phyloP scores from a whole-genome alignment of 2,113 vertebrate species.

The Myxocyprinus asiaticus region DNA sequence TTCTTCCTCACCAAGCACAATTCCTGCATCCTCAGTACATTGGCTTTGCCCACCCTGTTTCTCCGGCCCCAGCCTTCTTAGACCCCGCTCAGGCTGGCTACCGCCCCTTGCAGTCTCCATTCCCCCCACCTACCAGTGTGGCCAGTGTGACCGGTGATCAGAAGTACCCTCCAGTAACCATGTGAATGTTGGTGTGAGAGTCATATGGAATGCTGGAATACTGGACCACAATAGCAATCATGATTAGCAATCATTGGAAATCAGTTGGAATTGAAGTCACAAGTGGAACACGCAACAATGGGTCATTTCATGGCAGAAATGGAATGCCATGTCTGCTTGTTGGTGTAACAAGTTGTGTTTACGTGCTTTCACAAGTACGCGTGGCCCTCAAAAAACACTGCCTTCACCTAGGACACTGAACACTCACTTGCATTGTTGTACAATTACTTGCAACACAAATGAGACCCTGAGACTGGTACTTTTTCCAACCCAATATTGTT shows the following conservation, averaged over 20 bases:
- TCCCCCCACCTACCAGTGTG: constrained; percentile 71
- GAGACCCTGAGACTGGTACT: neutral
- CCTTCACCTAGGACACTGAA: neutral
- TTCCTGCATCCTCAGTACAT: constrained; percentile 93
- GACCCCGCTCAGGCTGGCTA: constrained; percentile 86
- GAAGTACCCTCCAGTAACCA: constrained; percentile 92
- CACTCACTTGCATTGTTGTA: neutral
- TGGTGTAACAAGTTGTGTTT: neutral
- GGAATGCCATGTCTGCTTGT: constrained; percentile 56
- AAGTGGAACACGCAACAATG: constrained; percentile 59
- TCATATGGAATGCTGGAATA: constrained; percentile 38
- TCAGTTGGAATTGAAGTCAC: constrained; percentile 50
- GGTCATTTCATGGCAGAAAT: constrained; percentile 57
- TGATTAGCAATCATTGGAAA: neutral
- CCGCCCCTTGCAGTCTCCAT: constrained; percentile 89
- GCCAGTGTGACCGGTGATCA: constrained; percentile 80
- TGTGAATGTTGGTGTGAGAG: constrained; percentile 68
- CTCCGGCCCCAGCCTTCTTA: constrained; percentile 79
- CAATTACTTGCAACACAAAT: neutral
- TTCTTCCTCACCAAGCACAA: constrained; percentile 94
- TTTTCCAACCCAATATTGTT: neutral
- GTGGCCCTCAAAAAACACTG: neutral
- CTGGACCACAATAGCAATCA: constrained; percentile 40
- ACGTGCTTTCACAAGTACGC: neutral
- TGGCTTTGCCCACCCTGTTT: constrained; percentile 86